Evolutionary conservation across 30 jellyfish, hydroid and myxozoan species (phyloP).

Genomic region (Turritopsis rubra): DNA sequence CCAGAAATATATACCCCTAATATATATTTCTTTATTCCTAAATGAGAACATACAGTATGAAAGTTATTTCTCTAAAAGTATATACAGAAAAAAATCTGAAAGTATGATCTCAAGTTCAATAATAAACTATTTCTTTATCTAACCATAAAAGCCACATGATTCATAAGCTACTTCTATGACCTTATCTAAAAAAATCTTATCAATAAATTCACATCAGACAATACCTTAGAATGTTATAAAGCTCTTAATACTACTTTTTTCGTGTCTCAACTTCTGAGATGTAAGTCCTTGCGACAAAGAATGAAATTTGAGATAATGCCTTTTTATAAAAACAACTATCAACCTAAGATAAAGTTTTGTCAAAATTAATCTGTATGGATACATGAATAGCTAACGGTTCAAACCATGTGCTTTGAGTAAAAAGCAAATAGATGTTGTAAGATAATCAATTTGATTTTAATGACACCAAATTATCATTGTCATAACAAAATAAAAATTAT

Average conservation of each 20-base stretch:
- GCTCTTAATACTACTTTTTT: neutral
- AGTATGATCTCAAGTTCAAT: too few relatives aligned
- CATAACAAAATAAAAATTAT: neutral
- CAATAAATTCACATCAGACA: neutral
- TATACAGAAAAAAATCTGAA: too few relatives aligned
- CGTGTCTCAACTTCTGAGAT: neutral
- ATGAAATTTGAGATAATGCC: neutral
- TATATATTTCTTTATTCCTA: too few relatives aligned
- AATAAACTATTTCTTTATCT: too few relatives aligned
- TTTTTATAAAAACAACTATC: too few relatives aligned
- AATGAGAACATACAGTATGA: too few relatives aligned
- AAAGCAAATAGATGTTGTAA: neutral
- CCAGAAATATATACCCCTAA: too few relatives aligned
- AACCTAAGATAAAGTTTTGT: too few relatives aligned
- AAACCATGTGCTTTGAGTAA: too few relatives aligned
- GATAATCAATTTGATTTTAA: neutral
- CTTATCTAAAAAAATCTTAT: neutral
- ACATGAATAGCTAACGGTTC: neutral
- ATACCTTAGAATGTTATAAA: neutral
- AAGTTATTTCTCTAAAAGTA: too few relatives aligned
- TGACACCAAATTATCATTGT: neutral
- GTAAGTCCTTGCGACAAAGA: neutral
- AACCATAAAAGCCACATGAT: neutral
- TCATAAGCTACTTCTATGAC: neutral
- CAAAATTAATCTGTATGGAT: too few relatives aligned